Evolutionary conservation across 2,797 vertebrate genomes (phyloP), one percentile per base, ranked within the genome.

Genomic region (Nothura maculosa): DNA sequence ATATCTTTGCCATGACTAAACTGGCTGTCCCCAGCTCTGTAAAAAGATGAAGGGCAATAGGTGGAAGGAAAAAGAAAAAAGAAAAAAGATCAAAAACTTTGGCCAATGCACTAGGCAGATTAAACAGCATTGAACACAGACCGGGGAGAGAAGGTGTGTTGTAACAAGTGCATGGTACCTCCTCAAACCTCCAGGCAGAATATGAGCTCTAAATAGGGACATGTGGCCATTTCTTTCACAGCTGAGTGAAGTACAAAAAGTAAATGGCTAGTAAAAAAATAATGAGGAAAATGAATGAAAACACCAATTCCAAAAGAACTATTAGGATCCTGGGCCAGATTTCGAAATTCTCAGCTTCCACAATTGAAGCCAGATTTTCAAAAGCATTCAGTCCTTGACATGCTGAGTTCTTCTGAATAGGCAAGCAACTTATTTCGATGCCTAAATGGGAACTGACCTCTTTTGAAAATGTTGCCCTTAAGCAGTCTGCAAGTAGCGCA

Each of bases 341-440:
- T 96, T 96, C 68, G 73, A 96, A 95, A 96, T 94, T 92, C 93
- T 96, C 93, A 94, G 93, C 93, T 93, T 94, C 92, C 67, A 94
- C 95, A 96, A 95, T 88, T 92, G 92, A 95, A 94, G 70, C 85
- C 94, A 96, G 95, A 95, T 92, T 96, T 94, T 91, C 93, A 92
- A 96, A 96, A 95, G 92, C 92, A 84, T 94, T 96, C 95, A 94
- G 91, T 85, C 91, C 92, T 94, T 90, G 92, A 93, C 91, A 91
- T 84, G 93, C 94, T 96, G 91, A 92, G 92, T 72, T 88, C 81
- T 90, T 90, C 95, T 96, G 93, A 96, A 96, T 96, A 96, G 91
- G 81, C 94, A 82, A 94, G 74, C 87, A 93, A 95, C 85, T 92
- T 96, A 94, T 92, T 96, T 90, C 13, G 85, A 94, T 61, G 87